Percentiles rank a stretch among this genome's conserved stretches.
phyloP scores from a whole-genome alignment of 2,113 vertebrate species.

The Mormyrus lacerda region DNA sequence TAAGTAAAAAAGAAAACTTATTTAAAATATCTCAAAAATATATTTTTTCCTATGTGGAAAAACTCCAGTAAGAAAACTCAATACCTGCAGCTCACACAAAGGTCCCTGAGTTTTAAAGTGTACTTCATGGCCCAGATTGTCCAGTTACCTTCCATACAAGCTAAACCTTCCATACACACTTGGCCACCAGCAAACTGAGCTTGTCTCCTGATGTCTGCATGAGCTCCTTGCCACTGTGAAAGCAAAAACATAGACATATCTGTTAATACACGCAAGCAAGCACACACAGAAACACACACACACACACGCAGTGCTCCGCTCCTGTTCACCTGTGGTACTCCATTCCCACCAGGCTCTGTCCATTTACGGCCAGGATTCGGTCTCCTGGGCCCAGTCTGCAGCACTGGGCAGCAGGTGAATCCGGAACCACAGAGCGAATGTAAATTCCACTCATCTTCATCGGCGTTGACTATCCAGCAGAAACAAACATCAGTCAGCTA shows the following conservation, averaged over 20 bases:
- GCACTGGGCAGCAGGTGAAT: slow-evolving; percentile 58
- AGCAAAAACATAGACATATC: neutral
- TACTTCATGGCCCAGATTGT: neutral
- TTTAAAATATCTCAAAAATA: neutral
- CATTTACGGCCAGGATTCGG: slow-evolving; percentile 66
- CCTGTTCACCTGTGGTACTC: slow-evolving; percentile 57
- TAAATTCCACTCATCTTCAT: slow-evolving; percentile 63
- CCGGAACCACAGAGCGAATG: slow-evolving; percentile 63
- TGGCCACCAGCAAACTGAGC: slow-evolving; percentile 59
- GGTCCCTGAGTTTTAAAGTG: slow-evolving; percentile 18
- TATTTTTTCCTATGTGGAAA: neutral
- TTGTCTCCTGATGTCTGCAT: slow-evolving; percentile 55
- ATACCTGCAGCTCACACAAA: neutral
- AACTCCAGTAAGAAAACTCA: neutral
- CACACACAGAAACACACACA: neutral
- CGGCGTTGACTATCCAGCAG: slow-evolving; percentile 47
- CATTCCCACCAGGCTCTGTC: slow-evolving; percentile 62
- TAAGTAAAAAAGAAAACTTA: neutral
- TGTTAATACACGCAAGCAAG: no score
- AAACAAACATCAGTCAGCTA: neutral
- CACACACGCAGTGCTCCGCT: neutral
- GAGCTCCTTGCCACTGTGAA: slow-evolving; percentile 56
- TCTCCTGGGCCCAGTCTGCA: slow-evolving; percentile 55
- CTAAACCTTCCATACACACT: slow-evolving; percentile 45
- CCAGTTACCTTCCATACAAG: slow-evolving; percentile 49